Evolutionary conservation across 2,888 invertebrate genomes (phyloP), one percentile per base, ranked within the genome.

Genomic region (Ophonus ardosiacus): DNA sequence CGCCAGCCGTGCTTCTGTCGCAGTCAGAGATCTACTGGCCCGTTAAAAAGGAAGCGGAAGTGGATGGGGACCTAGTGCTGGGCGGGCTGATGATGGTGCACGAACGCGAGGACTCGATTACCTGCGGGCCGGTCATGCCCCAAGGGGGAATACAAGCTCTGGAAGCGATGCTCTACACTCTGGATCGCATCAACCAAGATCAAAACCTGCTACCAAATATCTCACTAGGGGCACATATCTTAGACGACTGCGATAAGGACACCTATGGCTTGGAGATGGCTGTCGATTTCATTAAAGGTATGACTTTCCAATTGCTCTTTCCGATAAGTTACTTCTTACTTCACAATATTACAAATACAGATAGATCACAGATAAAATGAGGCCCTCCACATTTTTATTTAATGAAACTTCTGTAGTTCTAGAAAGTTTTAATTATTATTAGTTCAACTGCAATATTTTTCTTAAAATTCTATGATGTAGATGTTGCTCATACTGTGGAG

Each of bases 21-120:
- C 51, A 18, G 8, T 65, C 17, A 10, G 90, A 90, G 40, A 88
- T 91, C 40, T 90, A 88, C 57, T 97, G 97, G 97, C 97, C 97
- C 0, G 95, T 97, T 3, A 97, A 97, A 89, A 94, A 96, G 89
- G 96, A 97, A 88, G 97, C 97, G 0, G 95, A 96, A 6, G 95
- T 98, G 71, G 97, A 97, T 90, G 98, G 98, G 0, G 96, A 98
- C 89, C 92, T 98, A 65, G 94, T 97, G 7, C 93, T 98, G 0
- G 98, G 98, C 5, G 98, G 98, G 0, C 92, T 98, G 71, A 98
- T 98, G 97, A 98, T 98, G 97, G 96, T 98, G 0, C 98, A 98
- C 90, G 98, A 98, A 89, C 92, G 98, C 24, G 96, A 97, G 87
- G 98, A 98, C 88, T 94, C 94, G 71, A 94, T 96, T 89, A 97